Evolutionary conservation across 2,888 invertebrate species (phyloP).

Genomic region (Tipula helvola): DNA sequence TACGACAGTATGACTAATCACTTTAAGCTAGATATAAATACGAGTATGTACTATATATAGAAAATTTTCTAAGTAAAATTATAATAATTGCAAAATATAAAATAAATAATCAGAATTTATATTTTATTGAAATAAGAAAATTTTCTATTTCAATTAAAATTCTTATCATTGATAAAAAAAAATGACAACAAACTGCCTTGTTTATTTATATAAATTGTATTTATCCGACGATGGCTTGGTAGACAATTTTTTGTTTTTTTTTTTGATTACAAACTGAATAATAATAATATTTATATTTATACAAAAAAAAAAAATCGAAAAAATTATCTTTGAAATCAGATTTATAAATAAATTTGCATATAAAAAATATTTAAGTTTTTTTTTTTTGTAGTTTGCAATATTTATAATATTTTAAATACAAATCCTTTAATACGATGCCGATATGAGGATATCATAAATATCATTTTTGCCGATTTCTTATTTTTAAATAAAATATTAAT

Average conservation of each 20-base stretch:
- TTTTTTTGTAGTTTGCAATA: not conserved
- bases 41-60: not conserved
- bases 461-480: not conserved
- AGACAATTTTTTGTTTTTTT: not conserved
- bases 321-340: slow-evolving; percentile 4
- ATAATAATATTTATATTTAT: not conserved
- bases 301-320: not conserved
- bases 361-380: not conserved
- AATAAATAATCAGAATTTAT: not conserved
- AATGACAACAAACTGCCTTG: not conserved
- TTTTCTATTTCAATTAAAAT: not conserved
- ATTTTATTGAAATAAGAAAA: not conserved
- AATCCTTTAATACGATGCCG: not conserved
- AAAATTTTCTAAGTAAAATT: not conserved
- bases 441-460: not conserved
- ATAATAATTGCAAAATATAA: not conserved
- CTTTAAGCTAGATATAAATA: not conserved
- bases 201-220: not conserved
- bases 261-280: not conserved
- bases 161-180: not conserved
- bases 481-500: not conserved
- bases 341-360: not conserved
- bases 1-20: not conserved
- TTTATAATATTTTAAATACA: not conserved
- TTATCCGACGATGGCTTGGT: not conserved